Conservation (phyloP, 2,797 vertebrate genomes). For the Pseudomugil gertrudae region DNA sequence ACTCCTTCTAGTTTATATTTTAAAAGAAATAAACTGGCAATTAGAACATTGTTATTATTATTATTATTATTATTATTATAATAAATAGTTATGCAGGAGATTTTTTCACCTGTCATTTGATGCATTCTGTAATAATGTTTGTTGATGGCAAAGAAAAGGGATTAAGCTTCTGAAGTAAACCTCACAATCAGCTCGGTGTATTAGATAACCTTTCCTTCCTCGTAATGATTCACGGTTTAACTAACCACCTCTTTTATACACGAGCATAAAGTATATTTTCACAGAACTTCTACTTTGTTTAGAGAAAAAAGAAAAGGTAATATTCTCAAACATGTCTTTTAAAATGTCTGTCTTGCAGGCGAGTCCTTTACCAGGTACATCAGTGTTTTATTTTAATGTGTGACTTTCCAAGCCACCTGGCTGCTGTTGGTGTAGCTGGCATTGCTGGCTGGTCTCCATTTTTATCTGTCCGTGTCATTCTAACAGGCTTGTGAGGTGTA, state of each 20-base stretch:
- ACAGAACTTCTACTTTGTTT: slow-evolving; percentile 17
- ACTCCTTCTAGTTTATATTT: background rate
- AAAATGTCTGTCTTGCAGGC: slow-evolving; percentile 70
- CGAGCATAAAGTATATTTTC: slow-evolving; percentile 44
- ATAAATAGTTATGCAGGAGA: background rate
- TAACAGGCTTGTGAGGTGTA: slow-evolving; percentile 22
- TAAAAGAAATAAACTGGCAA: background rate
- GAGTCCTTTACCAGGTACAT: slow-evolving; percentile 74
- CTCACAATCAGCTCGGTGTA: slow-evolving; percentile 52
- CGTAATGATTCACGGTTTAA: slow-evolving; percentile 42
- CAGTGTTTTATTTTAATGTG: slow-evolving; percentile 53
- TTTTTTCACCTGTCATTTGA: background rate
- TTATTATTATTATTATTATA: background rate
- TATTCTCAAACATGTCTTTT: slow-evolving; percentile 52
- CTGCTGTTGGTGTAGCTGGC: slow-evolving; percentile 56
- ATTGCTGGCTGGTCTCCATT: slow-evolving; percentile 47
- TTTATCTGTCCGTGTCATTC: slow-evolving; percentile 43
- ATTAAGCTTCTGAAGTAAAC: slow-evolving; percentile 69
- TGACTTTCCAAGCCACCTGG: slow-evolving; percentile 54
- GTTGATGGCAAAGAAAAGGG: slow-evolving; percentile 17
- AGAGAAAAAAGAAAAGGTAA: slow-evolving; percentile 49
- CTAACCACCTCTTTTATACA: slow-evolving; percentile 57
- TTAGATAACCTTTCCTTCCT: slow-evolving; percentile 64
- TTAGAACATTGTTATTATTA: background rate
- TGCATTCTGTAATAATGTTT: background rate